Conservation (phyloP, 2,113 vertebrate genomes). For the Cettia cetti region DNA sequence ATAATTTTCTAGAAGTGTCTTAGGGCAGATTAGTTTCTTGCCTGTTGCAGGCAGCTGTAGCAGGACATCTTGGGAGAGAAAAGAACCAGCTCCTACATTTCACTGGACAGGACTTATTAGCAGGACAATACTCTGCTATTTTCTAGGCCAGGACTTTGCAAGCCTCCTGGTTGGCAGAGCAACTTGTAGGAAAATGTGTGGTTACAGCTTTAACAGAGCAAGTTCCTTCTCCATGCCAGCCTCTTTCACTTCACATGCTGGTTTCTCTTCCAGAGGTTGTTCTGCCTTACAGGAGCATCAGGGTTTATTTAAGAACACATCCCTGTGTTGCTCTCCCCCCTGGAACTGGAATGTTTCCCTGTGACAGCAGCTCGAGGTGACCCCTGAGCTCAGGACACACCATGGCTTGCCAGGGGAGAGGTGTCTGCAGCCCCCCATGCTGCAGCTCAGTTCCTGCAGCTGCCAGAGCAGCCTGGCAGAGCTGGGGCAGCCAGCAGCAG, state of each 20-base stretch:
- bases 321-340: fast-evolving
- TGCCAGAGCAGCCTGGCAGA: background rate
- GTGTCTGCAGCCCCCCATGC: background rate
- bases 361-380: background rate
- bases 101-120: background rate
- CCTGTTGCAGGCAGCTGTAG: background rate
- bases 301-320: background rate
- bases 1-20: background rate
- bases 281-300: background rate
- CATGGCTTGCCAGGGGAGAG: background rate
- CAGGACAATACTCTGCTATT: background rate
- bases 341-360: background rate
- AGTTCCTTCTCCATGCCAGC: background rate
- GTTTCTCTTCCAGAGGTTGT: background rate
- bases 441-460: background rate
- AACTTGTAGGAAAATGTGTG: background rate
- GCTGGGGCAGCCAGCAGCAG: background rate
- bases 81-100: background rate
- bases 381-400: background rate
- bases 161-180: background rate
- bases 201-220: background rate
- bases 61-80: background rate
- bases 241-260: background rate
- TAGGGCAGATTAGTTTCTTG: background rate
- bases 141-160: background rate